phyloP scores from a whole-genome alignment of 1,140 invertebrate genomes.

The Sinonovacula constricta region DNA sequence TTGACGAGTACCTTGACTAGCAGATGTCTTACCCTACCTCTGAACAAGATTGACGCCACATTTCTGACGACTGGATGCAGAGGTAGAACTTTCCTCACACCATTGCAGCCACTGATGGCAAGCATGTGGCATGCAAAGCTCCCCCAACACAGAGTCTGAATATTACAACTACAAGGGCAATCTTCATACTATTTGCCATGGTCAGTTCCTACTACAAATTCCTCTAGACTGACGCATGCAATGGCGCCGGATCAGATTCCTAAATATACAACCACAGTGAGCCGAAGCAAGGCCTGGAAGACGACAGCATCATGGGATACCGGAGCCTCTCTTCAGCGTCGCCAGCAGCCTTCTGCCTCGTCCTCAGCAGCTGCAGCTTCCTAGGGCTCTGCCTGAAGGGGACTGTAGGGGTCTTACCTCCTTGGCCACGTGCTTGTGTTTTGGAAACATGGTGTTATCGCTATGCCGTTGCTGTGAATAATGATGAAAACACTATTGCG shows the following conservation, averaged over 20 bases:
- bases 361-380: no score
- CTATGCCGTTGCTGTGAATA: no score
- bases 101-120: constrained; percentile 47
- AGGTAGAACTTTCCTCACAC: constrained; percentile 54
- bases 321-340: constrained; percentile 42
- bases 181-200: constrained; percentile 27
- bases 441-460: no score
- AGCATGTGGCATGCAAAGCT: constrained; percentile 43
- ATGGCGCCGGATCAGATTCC: constrained; percentile 53
- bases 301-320: constrained; percentile 40
- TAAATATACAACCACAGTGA: constrained; percentile 53
- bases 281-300: constrained; percentile 47
- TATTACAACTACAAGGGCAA: constrained; percentile 77
- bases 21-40: constrained; percentile 39
- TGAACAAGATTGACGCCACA: constrained; percentile 35
- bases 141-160: no score
- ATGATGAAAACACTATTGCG: no score
- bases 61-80: constrained; percentile 31
- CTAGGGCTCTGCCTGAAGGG: no score
- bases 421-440: no score
- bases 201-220: constrained; percentile 43
- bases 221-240: constrained; percentile 13
- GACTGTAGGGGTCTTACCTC: no score
- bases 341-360: no score
- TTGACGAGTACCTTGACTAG: constrained; percentile 43